Evolutionary conservation across 2,888 invertebrate species (phyloP), one percentile per base, ranked within the genome.

Genomic region (Neelides folsomi): DNA sequence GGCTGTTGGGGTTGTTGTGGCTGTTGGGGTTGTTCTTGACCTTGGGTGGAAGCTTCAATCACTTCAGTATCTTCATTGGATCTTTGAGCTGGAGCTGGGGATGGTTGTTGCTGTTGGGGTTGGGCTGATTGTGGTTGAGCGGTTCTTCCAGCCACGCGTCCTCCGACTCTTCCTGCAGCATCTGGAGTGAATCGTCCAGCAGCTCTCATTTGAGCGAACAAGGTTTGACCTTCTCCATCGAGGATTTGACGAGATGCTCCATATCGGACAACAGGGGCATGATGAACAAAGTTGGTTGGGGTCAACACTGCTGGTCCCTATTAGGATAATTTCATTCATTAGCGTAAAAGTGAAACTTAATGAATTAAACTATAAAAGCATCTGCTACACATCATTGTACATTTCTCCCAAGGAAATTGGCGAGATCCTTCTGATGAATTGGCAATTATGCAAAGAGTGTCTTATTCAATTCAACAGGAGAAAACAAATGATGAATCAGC

Each of bases 301-400:
- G 68, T 67, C 40, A 73, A 67, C 4, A 73, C 66, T 18, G 73
- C 69, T 35, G 73, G 73, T 59, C 74, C 74, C 58, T 63, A 36
- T 4, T 47, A 49, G 51, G 13, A 5, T 3, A 43, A 27, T n/a
- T 41, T 27, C n/a, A 15, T 15, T 38, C 12, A 8, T 10, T 10
- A 38, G 39, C 5, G 27, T 42, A 34, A 49, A 49, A 27, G 41
- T 47, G 48, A 48, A 48, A 52, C 51, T 46, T 46, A 45, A 46
- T 46, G 44, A 34, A 46, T 36, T 35, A 27, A 27, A 27, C 27
- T 27, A n/a, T n/a, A n/a, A n/a, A n/a, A n/a, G n/a, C n/a, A 41
- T 42, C 45, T 39, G 10, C 8, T 49, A 19, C 35, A 20, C 20
- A 34, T 39, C 15, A 8, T 39, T 13, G 15, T 15, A 39, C 39